Evolutionary conservation across 2,888 invertebrate species (phyloP), one percentile per base, ranked within the genome.

Genomic region (Andrena bucephala): DNA sequence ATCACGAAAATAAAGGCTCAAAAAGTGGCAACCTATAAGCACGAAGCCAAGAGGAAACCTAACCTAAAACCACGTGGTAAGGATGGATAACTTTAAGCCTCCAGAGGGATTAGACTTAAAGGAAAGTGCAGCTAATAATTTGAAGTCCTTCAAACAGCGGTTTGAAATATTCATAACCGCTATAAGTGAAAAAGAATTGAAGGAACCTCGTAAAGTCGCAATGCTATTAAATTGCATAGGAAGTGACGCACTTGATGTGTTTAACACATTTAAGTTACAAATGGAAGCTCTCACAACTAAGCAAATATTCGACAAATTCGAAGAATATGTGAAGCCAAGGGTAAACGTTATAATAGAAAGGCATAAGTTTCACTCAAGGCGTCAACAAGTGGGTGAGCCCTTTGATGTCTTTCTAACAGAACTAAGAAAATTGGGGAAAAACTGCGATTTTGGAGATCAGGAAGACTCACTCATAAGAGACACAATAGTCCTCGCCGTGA

Each of bases 381-480:
- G 70, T 2, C 86, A 89, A 69, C 70, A 73, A 7, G 62, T 50
- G 27, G 75, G 82, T 16, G 87, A 89, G 75, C 72, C 81, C 20
- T 87, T 88, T 62, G 83, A 85, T 36, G 68, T 67, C 2, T 87
- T 87, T 52, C 71, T 88, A 24, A 87, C 75, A 7, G 86, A 88
- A 29, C 65, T 88, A 13, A 79, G 81, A 42, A 85, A 84, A 50
- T 20, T 87, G 42, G 74, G 66, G 1, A 87, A 85, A 52, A 84
- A 57, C 50, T 89, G 87, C 77, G 72, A 85, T 10, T 89, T 86
- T 79, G 86, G 81, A n/a, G 85, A 88, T 4, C 86, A 84, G 52
- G 73, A 81, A 63, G 84, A 88, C 10, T 84, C 78, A 2, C 36
- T 36, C 36, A 13, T 36, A 36, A 36, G 36, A 36, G 13, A 36